These are phyloP conservation scores for Drosophila azteca DNA, from an alignment of 1,140 invertebrate genomes.

Conservation along the genomic window DNA sequence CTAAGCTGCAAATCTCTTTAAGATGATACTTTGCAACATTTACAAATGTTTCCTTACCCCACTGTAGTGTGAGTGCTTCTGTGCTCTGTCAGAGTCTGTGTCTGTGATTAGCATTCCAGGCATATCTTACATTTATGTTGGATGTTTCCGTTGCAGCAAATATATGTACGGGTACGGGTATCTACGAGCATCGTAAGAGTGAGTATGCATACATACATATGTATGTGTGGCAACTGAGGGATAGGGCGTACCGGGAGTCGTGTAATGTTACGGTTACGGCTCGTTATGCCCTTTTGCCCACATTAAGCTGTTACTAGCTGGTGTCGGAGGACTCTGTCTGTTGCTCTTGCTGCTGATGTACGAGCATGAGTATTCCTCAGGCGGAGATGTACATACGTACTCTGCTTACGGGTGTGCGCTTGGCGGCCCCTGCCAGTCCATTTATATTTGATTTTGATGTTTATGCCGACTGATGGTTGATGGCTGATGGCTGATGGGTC, in stretches of 20 bases:
- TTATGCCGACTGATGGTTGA: constrained; percentile 67
- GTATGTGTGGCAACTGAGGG: not conserved
- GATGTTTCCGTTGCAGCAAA: constrained; percentile 81
- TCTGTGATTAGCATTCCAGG: constrained; percentile 78
- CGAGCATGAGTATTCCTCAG: constrained; percentile 32
- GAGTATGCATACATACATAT: too few relatives aligned
- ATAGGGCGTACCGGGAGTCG: constrained; percentile 42
- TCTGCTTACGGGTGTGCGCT: constrained; percentile 8
- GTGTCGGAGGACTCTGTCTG: constrained; percentile 45
- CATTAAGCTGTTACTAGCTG: constrained; percentile 60
- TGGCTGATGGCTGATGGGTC: constrained; percentile 19
- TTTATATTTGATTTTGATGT: constrained; percentile 81
- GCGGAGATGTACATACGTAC: constrained; percentile 26
- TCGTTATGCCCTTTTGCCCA: constrained; percentile 73
- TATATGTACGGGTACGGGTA: constrained; percentile 30
- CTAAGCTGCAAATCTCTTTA: constrained; percentile 82
- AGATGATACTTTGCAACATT: constrained; percentile 82
- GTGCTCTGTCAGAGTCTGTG: constrained; percentile 25
- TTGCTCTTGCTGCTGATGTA: constrained; percentile 60
- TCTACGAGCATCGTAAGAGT: not conserved
- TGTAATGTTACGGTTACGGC: constrained; percentile 80
- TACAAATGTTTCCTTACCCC: constrained; percentile 76
- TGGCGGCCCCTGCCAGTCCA: constrained; percentile 52
- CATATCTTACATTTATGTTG: constrained; percentile 81
- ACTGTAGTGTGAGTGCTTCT: constrained; percentile 30